Conservation (phyloP, 1,140 invertebrate genomes). For the Pemphigus obesinymphae region DNA sequence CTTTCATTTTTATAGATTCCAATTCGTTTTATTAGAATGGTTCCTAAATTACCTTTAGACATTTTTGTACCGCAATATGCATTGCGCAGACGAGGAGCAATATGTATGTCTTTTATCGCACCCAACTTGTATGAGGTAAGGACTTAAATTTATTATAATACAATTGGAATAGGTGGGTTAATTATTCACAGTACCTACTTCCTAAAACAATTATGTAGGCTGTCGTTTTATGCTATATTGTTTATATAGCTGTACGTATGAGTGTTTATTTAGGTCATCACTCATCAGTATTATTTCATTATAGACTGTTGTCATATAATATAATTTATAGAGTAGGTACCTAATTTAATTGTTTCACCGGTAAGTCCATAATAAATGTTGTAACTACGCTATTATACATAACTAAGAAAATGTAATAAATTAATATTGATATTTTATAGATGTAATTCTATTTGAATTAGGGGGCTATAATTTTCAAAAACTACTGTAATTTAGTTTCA, state of each 20-base stretch:
- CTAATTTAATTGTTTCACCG: too few species aligned
- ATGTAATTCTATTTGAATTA: too few species aligned
- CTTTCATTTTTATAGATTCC: not conserved
- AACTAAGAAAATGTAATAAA: too few species aligned
- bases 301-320: not conserved
- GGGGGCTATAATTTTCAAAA: too few species aligned
- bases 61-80: constrained; percentile 22
- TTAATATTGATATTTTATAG: too few species aligned
- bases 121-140: constrained; percentile 1
- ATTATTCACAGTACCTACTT: not conserved
- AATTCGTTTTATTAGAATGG: constrained; percentile 9
- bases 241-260: not conserved
- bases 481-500: too few species aligned
- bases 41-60: constrained; percentile 21
- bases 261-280: not conserved
- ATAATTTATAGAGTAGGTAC: too few species aligned
- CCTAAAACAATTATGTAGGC: not conserved
- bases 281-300: too few species aligned
- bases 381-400: too few species aligned
- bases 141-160: not conserved
- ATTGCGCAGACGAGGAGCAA: constrained; percentile 22
- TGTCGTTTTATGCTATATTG: not conserved
- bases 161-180: not conserved
- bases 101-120: not conserved
- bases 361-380: too few species aligned